A percentile compares a stretch with the other conserved stretches of the same genome.
Evolutionary conservation across 2,888 invertebrate species (phyloP).

Genomic region (Lutraria lutraria): DNA sequence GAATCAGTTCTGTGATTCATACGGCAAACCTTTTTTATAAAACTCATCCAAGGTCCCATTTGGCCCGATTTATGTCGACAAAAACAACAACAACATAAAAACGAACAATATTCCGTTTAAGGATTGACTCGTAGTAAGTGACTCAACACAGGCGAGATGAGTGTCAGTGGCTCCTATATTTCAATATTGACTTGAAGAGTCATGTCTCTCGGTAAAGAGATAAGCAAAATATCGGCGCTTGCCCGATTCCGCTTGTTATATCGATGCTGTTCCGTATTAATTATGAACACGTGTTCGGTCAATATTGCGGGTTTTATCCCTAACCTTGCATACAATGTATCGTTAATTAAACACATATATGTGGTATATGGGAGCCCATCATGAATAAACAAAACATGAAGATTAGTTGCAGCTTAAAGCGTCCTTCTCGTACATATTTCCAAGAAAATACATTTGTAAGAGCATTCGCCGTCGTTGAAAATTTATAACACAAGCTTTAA

Average conservation of each 20-base stretch:
- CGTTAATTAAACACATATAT: slow-evolving; percentile 4
- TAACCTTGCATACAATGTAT: not conserved
- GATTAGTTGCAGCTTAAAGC: not conserved
- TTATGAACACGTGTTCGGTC: not conserved
- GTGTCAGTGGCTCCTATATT: not conserved
- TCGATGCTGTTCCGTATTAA: not conserved
- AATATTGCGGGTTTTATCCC: not conserved
- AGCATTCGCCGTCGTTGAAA: not conserved
- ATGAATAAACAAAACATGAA: not conserved
- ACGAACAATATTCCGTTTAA: not conserved
- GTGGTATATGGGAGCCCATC: not conserved
- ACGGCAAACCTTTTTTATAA: not conserved
- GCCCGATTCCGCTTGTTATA: not conserved
- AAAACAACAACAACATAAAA: not conserved
- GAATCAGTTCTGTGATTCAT: not conserved
- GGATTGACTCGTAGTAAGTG: not conserved
- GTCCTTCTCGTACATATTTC: not conserved
- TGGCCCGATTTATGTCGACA: not conserved
- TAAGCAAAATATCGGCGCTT: not conserved
- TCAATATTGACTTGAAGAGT: not conserved
- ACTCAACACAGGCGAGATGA: not conserved
- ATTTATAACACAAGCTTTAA: too few species aligned
- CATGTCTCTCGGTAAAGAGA: not conserved
- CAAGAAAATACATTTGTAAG: not conserved
- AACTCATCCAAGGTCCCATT: not conserved